Conservation (phyloP, 2,888 invertebrate species). For the Eugnorisma glareosa region DNA sequence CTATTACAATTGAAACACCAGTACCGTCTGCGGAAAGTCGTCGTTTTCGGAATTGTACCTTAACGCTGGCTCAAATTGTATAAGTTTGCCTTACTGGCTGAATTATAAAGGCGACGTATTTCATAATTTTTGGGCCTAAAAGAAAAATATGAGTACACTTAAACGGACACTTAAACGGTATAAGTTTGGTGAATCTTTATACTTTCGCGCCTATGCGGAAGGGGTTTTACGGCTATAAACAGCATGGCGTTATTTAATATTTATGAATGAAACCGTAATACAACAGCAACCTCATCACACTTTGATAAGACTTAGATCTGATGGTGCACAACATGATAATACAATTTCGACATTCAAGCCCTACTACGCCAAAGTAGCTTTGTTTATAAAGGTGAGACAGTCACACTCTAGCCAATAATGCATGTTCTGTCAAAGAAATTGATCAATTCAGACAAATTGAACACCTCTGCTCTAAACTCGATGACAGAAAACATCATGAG, state of each 20-base stretch:
- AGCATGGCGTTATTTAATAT: constrained; percentile 5
- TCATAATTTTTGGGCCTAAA: constrained; percentile 45
- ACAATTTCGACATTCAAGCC: background rate
- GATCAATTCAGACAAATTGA: background rate
- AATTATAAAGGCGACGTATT: constrained; percentile 27
- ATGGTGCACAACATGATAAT: background rate
- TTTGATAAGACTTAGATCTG: background rate
- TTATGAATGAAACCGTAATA: background rate
- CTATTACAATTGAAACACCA: background rate
- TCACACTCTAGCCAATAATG: background rate
- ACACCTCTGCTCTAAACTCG: background rate
- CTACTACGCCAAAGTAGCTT: background rate
- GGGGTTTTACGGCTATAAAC: background rate
- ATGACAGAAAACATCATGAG: background rate
- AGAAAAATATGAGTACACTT: constrained; percentile 50
- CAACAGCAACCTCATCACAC: background rate
- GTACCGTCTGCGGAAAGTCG: no score
- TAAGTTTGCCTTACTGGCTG: constrained; percentile 43
- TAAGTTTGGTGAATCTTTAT: constrained; percentile 35
- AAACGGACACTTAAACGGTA: constrained; percentile 20
- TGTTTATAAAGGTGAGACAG: background rate
- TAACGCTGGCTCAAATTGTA: constrained; percentile 49
- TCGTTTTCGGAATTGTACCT: constrained; percentile 1
- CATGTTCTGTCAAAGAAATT: background rate
- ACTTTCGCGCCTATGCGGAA: background rate